Evolutionary conservation across 1,140 invertebrate species (phyloP).

Genomic region (Micrasema longulum): DNA sequence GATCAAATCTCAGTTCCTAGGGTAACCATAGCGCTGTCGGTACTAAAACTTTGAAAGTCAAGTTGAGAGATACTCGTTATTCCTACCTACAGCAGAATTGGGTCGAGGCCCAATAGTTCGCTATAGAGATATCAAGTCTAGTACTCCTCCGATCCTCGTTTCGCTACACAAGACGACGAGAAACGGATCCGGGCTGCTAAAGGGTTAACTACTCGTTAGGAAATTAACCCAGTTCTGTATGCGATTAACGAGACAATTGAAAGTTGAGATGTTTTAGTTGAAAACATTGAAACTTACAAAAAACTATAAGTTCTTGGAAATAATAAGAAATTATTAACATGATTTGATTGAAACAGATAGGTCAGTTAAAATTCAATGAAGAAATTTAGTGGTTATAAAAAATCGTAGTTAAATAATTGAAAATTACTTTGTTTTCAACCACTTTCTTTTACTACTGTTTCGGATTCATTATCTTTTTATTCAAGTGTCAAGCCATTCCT

Average conservation of each 20-base stretch:
- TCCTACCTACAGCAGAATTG: not conserved
- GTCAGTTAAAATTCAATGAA: too few species aligned
- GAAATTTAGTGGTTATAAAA: too few species aligned
- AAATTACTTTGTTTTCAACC: too few species aligned
- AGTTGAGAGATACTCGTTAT: slow-evolving; percentile 1
- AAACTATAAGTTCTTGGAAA: too few species aligned
- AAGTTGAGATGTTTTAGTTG: not conserved
- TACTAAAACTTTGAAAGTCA: slow-evolving; percentile 34
- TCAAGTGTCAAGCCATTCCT: too few species aligned
- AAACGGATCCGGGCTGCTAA: not conserved
- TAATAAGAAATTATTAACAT: too few species aligned
- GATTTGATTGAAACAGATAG: too few species aligned
- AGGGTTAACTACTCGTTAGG: not conserved
- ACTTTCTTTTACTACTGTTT: too few species aligned
- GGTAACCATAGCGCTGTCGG: not conserved
- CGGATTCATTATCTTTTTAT: too few species aligned
- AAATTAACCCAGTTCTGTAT: not conserved
- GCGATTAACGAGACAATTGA: not conserved
- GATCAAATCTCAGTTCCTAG: slow-evolving; percentile 9
- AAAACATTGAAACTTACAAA: too few species aligned
- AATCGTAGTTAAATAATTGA: too few species aligned
- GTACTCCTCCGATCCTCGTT: not conserved
- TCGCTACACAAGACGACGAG: not conserved
- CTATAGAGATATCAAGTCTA: not conserved
- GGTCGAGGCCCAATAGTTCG: slow-evolving; percentile 10